phyloP scores from a whole-genome alignment of 2,113 vertebrate genomes.

The Neolamprologus brichardi region DNA sequence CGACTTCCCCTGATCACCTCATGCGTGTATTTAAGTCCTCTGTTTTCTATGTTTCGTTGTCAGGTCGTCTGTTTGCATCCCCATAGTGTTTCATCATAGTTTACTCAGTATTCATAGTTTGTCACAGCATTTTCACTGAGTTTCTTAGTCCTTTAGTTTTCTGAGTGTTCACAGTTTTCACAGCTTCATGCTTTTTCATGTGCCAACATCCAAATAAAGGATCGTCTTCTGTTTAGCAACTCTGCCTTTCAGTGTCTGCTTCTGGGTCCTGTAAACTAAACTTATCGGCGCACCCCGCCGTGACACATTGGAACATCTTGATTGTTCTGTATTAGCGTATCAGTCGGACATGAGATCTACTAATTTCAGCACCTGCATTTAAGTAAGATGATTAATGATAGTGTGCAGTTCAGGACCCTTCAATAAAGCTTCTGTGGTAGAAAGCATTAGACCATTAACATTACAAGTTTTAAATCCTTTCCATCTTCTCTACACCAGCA shows the following conservation, averaged over 20 bases:
- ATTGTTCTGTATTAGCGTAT: neutral
- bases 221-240: accelerated
- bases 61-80: too few species aligned
- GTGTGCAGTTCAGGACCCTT: neutral
- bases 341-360: neutral
- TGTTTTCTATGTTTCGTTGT: accelerated
- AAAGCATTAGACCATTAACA: neutral
- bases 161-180: too few species aligned
- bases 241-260: too few species aligned
- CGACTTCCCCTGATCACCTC: accelerated
- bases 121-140: too few species aligned
- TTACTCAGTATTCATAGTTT: too few species aligned
- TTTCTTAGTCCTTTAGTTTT: too few species aligned
- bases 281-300: too few species aligned
- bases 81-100: too few species aligned
- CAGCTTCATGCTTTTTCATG: too few species aligned
- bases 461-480: neutral
- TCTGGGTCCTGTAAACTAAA: too few species aligned
- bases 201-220: too few species aligned
- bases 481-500: neutral
- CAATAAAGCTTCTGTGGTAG: neutral
- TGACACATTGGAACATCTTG: neutral
- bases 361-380: neutral
- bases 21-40: too few species aligned
- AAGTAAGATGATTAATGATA: neutral